Percentiles rank a stretch among this genome's conserved stretches.
These are phyloP conservation scores for Thamnaconus septentrionalis DNA, from an alignment of 2,113 vertebrate species.

Conservation along the genomic window DNA sequence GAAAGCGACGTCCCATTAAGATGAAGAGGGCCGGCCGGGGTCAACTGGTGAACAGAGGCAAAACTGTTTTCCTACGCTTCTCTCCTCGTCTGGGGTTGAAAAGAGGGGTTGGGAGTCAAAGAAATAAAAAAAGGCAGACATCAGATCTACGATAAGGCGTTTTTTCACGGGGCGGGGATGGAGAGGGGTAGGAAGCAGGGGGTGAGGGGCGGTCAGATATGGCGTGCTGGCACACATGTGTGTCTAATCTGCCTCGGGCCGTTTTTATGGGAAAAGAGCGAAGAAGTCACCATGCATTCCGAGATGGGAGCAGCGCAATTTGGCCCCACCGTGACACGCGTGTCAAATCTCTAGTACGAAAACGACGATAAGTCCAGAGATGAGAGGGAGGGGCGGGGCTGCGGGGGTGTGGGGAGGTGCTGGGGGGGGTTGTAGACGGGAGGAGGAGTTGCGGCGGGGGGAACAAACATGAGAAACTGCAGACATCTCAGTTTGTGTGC, in stretches of 20 bases:
- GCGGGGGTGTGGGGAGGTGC: too few relatives aligned
- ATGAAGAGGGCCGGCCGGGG: conserved; percentile 60
- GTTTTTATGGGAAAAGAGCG: conserved; percentile 56
- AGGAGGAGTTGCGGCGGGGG: conserved; percentile 1
- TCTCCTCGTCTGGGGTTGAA: conserved; percentile 25
- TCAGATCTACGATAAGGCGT: conserved; percentile 43
- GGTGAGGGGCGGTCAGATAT: conserved; percentile 5
- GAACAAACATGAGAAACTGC: conserved; percentile 41
- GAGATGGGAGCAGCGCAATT: conserved; percentile 39
- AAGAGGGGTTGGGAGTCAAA: too few relatives aligned
- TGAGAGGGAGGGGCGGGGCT: conserved; percentile 7
- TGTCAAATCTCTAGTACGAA: conserved; percentile 26
- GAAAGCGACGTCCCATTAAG: conserved; percentile 55
- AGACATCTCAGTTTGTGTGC: conserved; percentile 37
- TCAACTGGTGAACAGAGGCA: conserved; percentile 68
- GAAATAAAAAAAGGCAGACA: conserved; percentile 20
- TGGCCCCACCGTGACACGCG: conserved; percentile 40
- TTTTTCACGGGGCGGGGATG: conserved; percentile 53
- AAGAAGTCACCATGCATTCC: conserved; percentile 41
- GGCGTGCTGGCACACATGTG: conserved; percentile 46
- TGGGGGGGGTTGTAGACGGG: background rate
- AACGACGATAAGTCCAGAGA: conserved; percentile 40
- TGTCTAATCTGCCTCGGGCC: conserved; percentile 60
- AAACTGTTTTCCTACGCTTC: conserved; percentile 66
- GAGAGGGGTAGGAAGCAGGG: too few relatives aligned